Evolutionary conservation across 2,113 vertebrate genomes (phyloP), one percentile per base, ranked within the genome.

Genomic region (Stomatorhinus ivindoensis): DNA sequence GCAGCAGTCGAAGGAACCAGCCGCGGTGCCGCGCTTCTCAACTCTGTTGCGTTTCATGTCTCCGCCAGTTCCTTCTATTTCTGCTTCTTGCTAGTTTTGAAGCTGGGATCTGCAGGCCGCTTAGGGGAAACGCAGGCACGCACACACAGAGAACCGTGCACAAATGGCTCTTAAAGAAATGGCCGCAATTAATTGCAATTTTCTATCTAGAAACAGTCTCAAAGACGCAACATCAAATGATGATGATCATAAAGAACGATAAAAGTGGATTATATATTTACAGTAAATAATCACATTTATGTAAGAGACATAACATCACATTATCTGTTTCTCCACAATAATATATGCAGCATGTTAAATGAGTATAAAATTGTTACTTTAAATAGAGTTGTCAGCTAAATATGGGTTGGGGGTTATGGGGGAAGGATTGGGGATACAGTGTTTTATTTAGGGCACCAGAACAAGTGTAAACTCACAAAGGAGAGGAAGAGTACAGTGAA

Each of bases 1-100:
- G 82, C 42, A 85, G 48, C 89, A 88, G 47, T 44, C 21, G 27
- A 83, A 27, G 90, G 88, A 51, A 90, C 69, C 88, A 89, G 92
- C n/a, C 24, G n/a, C 90, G n/a, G 47, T 69, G 76, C 87, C 69
- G 48, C 31, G 86, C 89, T 93, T 87, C 27, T 13, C n/a, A 42
- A 80, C 9, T 76, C 13, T 42, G 69, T 85, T 17, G 15, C 17
- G 1, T 80, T 39, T 80, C 73, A 35, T 80, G 73, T 80, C 73
- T 17, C 10, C 61, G 61, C n/a, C n/a, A 27, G 61, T 27, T 42
- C 5, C 35, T 80, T 80, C 35, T 42, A 42, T 47, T 69, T 44
- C 8, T 5, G 3, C 15, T 58, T 21, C 48, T 51, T 39, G 31
- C 51, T 13, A 55, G 9, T 85, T 65, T 65, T 80, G 88, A 80